These are phyloP conservation scores for Carcinoscorpius rotundicauda DNA, from an alignment of 1,140 invertebrate species.

Conservation along the genomic window DNA sequence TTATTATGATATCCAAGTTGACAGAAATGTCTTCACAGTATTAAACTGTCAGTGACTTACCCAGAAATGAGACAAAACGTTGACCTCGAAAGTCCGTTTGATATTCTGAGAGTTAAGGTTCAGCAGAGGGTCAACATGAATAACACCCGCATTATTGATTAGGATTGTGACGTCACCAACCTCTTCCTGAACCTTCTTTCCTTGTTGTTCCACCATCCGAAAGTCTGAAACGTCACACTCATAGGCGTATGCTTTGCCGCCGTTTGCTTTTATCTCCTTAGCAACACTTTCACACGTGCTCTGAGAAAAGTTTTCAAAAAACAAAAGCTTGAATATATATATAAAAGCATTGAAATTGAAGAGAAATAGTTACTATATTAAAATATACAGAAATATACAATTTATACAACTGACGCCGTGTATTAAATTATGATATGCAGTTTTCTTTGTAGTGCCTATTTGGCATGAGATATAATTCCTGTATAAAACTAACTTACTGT, in stretches of 20 bases:
- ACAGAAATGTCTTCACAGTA: constrained; percentile 59
- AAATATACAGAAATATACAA: too few species aligned
- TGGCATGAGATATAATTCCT: too few species aligned
- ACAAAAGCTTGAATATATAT: too few species aligned
- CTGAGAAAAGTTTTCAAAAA: constrained; percentile 1
- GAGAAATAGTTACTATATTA: too few species aligned
- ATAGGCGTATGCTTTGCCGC: constrained; percentile 27
- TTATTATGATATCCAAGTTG: constrained; percentile 26
- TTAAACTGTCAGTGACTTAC: constrained; percentile 30
- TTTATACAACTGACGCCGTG: too few species aligned
- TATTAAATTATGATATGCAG: too few species aligned
- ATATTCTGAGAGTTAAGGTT: constrained; percentile 52
- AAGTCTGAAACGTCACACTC: constrained; percentile 40
- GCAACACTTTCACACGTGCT: constrained; percentile 7
- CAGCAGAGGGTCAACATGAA: constrained; percentile 57
- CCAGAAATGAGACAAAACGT: constrained; percentile 71
- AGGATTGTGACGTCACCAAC: constrained; percentile 42
- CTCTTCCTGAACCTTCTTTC: constrained; percentile 16
- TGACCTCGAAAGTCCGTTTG: constrained; percentile 55
- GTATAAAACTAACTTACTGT: too few species aligned
- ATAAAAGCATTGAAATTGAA: too few species aligned
- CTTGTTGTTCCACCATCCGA: constrained; percentile 15
- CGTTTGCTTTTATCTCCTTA: constrained; percentile 21
- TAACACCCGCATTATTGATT: constrained; percentile 82
- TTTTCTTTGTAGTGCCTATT: too few species aligned